These are phyloP conservation scores for Tipula helvola DNA, from an alignment of 2,888 invertebrate species.

Conservation along the genomic window DNA sequence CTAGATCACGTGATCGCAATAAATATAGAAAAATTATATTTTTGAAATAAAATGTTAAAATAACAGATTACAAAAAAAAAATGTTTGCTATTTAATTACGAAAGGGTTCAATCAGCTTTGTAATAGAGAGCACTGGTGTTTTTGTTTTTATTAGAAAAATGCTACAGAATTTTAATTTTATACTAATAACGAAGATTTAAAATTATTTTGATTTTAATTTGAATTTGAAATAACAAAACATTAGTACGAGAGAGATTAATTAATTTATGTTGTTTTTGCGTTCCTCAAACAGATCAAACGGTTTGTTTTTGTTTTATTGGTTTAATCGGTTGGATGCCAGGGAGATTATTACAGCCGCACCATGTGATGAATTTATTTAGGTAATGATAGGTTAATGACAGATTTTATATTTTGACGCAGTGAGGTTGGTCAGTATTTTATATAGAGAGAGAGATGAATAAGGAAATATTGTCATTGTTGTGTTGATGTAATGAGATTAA, in stretches of 20 bases:
- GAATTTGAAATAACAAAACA: not conserved
- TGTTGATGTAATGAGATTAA: not conserved
- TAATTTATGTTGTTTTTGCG: not conserved
- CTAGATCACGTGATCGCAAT: not conserved
- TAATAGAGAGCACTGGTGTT: not conserved
- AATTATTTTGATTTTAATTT: not conserved
- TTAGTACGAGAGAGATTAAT: not conserved
- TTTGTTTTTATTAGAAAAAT: not conserved
- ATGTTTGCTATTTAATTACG: not conserved
- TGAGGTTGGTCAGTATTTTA: not conserved
- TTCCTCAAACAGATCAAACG: not conserved
- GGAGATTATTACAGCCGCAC: not conserved
- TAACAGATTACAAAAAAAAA: not conserved
- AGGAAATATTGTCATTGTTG: not conserved
- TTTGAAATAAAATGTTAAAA: no score
- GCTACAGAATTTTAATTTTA: not conserved
- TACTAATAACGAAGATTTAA: not conserved
- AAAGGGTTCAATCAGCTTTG: not conserved
- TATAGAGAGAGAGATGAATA: not conserved
- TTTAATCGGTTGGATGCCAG: not conserved
- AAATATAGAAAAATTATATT: not conserved
- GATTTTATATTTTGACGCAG: not conserved
- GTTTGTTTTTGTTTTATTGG: not conserved
- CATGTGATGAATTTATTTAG: not conserved
- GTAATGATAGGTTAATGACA: not conserved